Evolutionary conservation across 2,888 invertebrate genomes (phyloP).

Genomic region (Lepidonotus clava): DNA sequence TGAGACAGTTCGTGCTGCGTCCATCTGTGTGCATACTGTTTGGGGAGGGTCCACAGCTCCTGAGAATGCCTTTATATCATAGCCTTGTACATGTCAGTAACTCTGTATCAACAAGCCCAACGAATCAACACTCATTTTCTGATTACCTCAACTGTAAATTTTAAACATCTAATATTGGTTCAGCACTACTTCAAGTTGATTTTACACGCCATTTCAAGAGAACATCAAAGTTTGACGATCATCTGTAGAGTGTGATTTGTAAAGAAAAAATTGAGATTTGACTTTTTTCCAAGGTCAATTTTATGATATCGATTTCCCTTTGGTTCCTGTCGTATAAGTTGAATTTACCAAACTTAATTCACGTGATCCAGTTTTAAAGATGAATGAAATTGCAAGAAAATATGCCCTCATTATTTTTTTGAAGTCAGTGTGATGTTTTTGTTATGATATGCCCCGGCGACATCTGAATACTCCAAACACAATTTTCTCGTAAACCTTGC

Average conservation of each 20-base stretch:
- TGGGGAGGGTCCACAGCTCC: too few relatives aligned
- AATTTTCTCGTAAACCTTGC: too few relatives aligned
- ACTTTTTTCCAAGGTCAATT: background rate
- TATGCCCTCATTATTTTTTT: background rate
- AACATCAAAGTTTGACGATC: conserved; percentile 26
- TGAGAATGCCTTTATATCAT: too few relatives aligned
- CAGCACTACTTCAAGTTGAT: too few relatives aligned
- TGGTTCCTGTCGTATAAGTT: conserved; percentile 42
- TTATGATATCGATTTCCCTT: background rate
- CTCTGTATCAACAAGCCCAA: too few relatives aligned
- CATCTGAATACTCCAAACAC: too few relatives aligned
- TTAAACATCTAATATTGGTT: too few relatives aligned
- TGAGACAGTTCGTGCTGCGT: background rate
- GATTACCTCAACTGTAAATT: too few relatives aligned
- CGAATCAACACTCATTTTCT: too few relatives aligned
- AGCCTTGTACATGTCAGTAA: too few relatives aligned
- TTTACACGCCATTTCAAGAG: conserved; percentile 52
- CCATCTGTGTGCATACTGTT: background rate
- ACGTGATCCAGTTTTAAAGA: background rate
- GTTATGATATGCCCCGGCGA: background rate
- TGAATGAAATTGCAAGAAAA: background rate
- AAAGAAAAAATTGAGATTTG: background rate
- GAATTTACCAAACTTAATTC: conserved; percentile 11
- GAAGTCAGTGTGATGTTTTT: too few relatives aligned
- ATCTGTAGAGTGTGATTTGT: conserved; percentile 35